phyloP scores from a whole-genome alignment of 2,113 vertebrate genomes.

The Lampris incognitus region DNA sequence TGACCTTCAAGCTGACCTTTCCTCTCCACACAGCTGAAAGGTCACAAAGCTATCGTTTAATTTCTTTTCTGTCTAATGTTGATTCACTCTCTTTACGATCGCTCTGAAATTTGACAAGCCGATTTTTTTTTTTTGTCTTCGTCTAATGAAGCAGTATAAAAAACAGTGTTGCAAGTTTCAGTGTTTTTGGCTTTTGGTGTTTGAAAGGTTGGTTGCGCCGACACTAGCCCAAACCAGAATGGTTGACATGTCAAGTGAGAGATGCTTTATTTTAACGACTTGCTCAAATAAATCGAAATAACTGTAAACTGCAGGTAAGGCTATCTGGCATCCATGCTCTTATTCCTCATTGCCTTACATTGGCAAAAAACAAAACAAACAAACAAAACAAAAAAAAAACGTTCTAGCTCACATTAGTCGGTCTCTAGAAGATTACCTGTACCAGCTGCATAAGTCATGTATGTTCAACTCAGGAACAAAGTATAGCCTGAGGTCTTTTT shows the following conservation, averaged over 20 bases:
- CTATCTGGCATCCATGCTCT: constrained; percentile 57
- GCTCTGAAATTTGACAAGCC: constrained; percentile 36
- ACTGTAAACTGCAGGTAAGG: constrained; percentile 56
- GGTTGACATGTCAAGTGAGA: constrained; percentile 55
- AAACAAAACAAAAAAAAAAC: neutral
- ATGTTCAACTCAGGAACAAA: constrained; percentile 37
- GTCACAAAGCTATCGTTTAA: constrained; percentile 31
- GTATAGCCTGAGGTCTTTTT: constrained; percentile 41
- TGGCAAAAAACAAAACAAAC: neutral
- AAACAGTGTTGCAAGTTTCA: constrained; percentile 78
- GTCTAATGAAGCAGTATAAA: constrained; percentile 43
- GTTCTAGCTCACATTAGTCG: constrained; percentile 54
- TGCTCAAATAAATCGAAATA: constrained; percentile 49
- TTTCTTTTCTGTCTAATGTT: constrained; percentile 46
- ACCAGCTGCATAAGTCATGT: constrained; percentile 20
- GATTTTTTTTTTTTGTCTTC: constrained; percentile 40
- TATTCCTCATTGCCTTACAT: constrained; percentile 40
- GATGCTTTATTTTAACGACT: constrained; percentile 59
- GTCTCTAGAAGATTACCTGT: constrained; percentile 27
- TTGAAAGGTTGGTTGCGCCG: constrained; percentile 49
- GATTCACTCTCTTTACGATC: constrained; percentile 49
- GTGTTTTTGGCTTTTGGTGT: constrained; percentile 69
- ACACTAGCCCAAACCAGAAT: constrained; percentile 58
- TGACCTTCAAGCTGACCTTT: constrained; percentile 65
- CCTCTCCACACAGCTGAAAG: constrained; percentile 27